phyloP scores from a whole-genome alignment of 1,140 invertebrate genomes.

The Magallana ariakensis region DNA sequence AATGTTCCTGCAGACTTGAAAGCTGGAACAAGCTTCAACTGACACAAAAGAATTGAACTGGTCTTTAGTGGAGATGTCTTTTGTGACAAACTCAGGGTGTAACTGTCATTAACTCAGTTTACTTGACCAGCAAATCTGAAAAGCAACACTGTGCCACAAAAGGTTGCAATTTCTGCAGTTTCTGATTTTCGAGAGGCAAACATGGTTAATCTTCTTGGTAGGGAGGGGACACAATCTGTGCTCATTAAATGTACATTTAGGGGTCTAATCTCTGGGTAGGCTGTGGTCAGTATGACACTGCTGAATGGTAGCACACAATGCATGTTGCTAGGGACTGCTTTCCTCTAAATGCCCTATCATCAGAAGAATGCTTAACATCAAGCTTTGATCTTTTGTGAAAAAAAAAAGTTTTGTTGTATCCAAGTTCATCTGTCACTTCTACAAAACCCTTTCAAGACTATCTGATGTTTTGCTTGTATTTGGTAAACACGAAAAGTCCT shows the following conservation, averaged over 20 bases:
- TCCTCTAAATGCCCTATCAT: background rate
- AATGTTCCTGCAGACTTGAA: too few species aligned
- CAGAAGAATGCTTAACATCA: background rate
- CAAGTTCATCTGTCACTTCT: background rate
- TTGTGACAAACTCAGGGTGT: background rate
- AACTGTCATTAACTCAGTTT: background rate
- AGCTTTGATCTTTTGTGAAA: background rate
- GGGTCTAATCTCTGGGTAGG: background rate
- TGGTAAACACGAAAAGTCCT: background rate
- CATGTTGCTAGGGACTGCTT: background rate
- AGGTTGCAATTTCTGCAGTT: conserved; percentile 24
- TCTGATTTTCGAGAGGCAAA: background rate
- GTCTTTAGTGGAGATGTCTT: background rate
- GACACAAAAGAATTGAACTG: background rate
- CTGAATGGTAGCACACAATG: background rate
- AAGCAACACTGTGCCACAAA: background rate
- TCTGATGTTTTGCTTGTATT: background rate
- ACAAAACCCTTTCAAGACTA: background rate
- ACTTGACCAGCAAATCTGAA: background rate
- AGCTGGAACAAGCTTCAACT: background rate
- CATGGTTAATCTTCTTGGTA: background rate
- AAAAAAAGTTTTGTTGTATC: background rate
- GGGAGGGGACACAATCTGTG: background rate
- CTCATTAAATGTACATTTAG: conserved; percentile 24
- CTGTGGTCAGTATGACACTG: conserved; percentile 10